A percentile compares a stretch with the other conserved stretches of the same genome.
Conservation (phyloP, 2,797 vertebrate genomes). For the Furcifer pardalis region DNA sequence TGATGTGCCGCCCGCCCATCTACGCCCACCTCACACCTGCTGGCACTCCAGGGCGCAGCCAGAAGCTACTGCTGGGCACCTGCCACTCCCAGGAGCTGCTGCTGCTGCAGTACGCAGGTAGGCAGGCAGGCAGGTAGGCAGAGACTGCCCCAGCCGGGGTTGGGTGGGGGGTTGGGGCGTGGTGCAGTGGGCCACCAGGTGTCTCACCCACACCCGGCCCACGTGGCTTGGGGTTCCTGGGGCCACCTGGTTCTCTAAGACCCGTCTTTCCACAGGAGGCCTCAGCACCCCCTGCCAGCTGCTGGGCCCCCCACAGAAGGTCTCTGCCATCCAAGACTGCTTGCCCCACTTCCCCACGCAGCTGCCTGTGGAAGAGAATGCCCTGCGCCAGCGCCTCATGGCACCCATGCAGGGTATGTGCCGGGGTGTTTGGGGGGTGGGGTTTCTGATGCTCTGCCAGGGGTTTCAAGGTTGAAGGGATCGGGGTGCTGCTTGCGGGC, state of each 20-base stretch:
- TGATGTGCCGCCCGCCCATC: conserved; percentile 82
- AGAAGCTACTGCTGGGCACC: conserved; percentile 82
- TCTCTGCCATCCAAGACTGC: conserved; percentile 75
- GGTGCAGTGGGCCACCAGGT: not conserved
- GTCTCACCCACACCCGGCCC: accelerated
- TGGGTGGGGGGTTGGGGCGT: not conserved
- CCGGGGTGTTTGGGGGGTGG: accelerated
- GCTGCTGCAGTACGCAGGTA: conserved; percentile 87
- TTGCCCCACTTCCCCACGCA: conserved; percentile 77
- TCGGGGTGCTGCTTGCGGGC: not conserved
- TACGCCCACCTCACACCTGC: conserved; percentile 75
- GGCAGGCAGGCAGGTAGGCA: not conserved
- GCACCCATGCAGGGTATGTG: conserved; percentile 78
- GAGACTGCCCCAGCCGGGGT: too few species aligned
- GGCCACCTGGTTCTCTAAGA: not conserved
- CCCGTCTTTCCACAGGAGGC: conserved; percentile 74
- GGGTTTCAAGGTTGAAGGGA: too few species aligned
- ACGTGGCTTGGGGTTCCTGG: not conserved
- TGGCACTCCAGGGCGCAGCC: not conserved
- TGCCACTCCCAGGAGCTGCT: conserved; percentile 82
- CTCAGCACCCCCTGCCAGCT: conserved; percentile 67
- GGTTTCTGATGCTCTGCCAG: not conserved
- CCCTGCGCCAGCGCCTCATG: conserved; percentile 74
- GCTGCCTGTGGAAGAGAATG: conserved; percentile 74
- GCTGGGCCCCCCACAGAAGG: conserved; percentile 76